Conservation (phyloP, 2,888 invertebrate species). For the Diplolepis rosae region DNA sequence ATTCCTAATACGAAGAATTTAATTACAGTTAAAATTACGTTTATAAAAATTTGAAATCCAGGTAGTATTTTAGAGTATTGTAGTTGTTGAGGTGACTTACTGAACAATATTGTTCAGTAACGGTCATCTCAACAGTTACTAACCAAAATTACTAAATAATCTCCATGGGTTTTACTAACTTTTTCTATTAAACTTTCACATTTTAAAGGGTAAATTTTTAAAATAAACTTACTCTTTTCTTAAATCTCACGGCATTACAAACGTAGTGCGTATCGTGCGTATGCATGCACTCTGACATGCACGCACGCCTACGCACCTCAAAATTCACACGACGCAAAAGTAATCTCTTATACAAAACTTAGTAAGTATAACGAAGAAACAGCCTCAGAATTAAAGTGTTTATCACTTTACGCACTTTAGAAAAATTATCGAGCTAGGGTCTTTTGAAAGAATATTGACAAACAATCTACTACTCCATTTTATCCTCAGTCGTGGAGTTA, state of each 20-base stretch:
- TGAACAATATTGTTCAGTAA: too few relatives aligned
- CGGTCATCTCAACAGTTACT: too few relatives aligned
- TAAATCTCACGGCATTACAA: neutral
- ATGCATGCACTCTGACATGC: neutral
- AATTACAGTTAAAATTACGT: too few relatives aligned
- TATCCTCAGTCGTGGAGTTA: conserved; percentile 19
- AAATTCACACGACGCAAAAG: neutral
- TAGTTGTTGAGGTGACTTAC: too few relatives aligned
- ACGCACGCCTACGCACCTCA: conserved; percentile 6
- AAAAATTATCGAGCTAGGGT: neutral
- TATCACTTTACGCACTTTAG: neutral
- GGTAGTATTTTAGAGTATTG: too few relatives aligned
- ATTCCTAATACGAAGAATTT: neutral
- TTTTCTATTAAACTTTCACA: neutral
- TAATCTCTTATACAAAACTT: neutral
- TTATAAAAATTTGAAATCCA: too few relatives aligned
- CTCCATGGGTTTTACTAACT: neutral
- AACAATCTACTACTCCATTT: conserved; percentile 25
- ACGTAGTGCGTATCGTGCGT: neutral
- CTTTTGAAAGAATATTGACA: conserved; percentile 16
- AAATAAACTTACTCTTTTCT: conserved; percentile 36
- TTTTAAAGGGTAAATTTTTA: too few relatives aligned
- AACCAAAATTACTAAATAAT: too few relatives aligned
- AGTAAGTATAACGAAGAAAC: neutral
- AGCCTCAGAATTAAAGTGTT: neutral